Base-by-base conservation (phyloP, 35 echinoderm and acorn worm species). In the Apostichopus parvimensis region DNA sequence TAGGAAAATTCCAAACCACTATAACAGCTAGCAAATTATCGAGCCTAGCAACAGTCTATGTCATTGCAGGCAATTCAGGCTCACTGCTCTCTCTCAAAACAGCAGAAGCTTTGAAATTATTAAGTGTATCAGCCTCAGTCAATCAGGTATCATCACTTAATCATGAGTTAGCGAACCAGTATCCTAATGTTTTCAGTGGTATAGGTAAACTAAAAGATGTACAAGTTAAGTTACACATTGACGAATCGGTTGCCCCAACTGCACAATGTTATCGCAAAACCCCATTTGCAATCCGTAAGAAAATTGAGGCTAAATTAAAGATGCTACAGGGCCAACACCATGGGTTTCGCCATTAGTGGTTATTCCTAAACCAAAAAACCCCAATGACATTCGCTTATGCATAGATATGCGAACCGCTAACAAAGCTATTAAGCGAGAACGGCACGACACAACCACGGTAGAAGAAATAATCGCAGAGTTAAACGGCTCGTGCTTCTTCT, bases 381-480 rank as follows among this genome's bases (percentile, higher is more conserved):
- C 85, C 7, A 61, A 75, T 28, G 54, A 90, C 17, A 91, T 93
- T 24, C 72, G 94, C 53, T 79, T 93, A 5, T 94, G 79, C 52
- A 80, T 96, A 0, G 93, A 97, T 81, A 97, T 97, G 95, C 26
- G 90, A 79, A 90, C 90, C 11, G 84, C 95, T 54, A 96, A 92
- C 75, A 79, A 86, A 85, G 95, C 95, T 5, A 90, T 96, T 57
- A 88, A 77, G n/a, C 57, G 95, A 1, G 89, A 96, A 58, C 88
- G 79, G 53, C 92, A 94, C 34, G 57, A 73, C 22, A 92, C 77
- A 55, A 90, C 95, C 25, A 94, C 91, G 7, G 85, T 92, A 15
- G 90, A 94, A 85, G 95, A 97, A 80, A 14, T 97, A 8, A 94
- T 92, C 12, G 65, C 89, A 79, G 86, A 97, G 68, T 54, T 97